A percentile compares a stretch with the other conserved stretches of the same genome.
Evolutionary conservation across 2,797 vertebrate genomes (phyloP).

Genomic region (Hafferia zeledoni): DNA sequence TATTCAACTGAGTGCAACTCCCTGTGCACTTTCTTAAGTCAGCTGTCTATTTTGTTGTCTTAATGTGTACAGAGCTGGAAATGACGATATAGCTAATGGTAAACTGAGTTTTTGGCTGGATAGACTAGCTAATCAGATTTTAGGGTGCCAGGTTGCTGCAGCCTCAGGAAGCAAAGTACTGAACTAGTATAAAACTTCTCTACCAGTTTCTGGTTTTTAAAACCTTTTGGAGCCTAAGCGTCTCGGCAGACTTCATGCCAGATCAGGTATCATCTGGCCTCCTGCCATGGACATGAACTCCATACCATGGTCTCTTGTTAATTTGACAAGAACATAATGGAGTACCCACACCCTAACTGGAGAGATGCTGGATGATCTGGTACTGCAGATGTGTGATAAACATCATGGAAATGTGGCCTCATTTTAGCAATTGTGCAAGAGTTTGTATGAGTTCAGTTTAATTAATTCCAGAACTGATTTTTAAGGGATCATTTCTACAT

Average conservation of each 20-base stretch:
- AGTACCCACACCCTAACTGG: constrained; percentile 54
- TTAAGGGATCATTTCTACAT: background rate
- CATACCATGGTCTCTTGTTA: constrained; percentile 52
- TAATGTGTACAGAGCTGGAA: background rate
- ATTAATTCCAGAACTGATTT: constrained; percentile 23
- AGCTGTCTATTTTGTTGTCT: background rate
- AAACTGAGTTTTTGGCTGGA: background rate
- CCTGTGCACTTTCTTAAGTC: background rate
- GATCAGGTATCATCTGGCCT: constrained; percentile 64
- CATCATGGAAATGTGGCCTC: constrained; percentile 29
- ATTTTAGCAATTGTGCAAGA: constrained; percentile 45
- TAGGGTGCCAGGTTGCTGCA: background rate
- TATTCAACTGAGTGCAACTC: background rate
- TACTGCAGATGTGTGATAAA: constrained; percentile 25
- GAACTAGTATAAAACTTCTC: background rate
- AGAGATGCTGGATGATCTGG: constrained; percentile 49
- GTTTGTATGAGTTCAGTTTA: background rate
- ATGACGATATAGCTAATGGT: background rate
- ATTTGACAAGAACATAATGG: constrained; percentile 65
- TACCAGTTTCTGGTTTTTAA: constrained; percentile 4
- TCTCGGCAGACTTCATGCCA: constrained; percentile 7
- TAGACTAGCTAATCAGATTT: background rate
- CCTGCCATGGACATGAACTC: constrained; percentile 38
- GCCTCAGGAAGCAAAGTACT: constrained; percentile 1
- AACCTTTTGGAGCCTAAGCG: background rate